Evolutionary conservation across 2,888 invertebrate species (phyloP).

Genomic region (Cerastis rubricosa): DNA sequence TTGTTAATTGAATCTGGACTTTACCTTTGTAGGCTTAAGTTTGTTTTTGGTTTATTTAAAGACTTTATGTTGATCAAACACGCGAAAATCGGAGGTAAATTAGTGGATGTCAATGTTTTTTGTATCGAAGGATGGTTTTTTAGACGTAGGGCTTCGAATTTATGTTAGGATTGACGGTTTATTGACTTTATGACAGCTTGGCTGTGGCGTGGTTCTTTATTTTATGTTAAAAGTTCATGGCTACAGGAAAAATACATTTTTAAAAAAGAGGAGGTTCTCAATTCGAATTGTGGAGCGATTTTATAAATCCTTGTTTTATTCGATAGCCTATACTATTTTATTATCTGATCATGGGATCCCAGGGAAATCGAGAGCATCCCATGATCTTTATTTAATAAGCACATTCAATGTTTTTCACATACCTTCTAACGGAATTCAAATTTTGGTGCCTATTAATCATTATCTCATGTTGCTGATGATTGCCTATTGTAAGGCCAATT

Average conservation of each 20-base stretch:
- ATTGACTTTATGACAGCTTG: slow-evolving; percentile 31
- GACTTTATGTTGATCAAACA: slow-evolving; percentile 63
- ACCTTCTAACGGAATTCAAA: no score
- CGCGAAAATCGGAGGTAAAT: slow-evolving; percentile 65
- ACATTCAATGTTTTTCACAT: no score
- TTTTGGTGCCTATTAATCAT: no score
- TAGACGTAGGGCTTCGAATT: slow-evolving; percentile 33
- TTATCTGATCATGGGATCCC: no score
- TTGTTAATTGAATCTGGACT: slow-evolving; percentile 49
- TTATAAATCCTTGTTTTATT: no score
- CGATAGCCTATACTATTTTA: no score
- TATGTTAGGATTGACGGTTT: slow-evolving; percentile 35
- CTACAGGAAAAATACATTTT: not conserved
- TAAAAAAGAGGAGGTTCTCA: no score
- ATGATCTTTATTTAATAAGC: no score
- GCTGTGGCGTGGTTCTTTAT: not conserved
- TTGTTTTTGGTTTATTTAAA: slow-evolving; percentile 47
- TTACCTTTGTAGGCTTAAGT: slow-evolving; percentile 34
- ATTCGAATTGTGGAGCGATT: no score
- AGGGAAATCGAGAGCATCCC: no score
- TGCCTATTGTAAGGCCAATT: no score
- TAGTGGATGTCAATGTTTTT: slow-evolving; percentile 59
- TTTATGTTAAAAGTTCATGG: not conserved
- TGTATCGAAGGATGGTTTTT: slow-evolving; percentile 42
- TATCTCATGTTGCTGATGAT: no score